Conservation (phyloP, 2,888 invertebrate genomes). For the Apocheima hispidaria region DNA sequence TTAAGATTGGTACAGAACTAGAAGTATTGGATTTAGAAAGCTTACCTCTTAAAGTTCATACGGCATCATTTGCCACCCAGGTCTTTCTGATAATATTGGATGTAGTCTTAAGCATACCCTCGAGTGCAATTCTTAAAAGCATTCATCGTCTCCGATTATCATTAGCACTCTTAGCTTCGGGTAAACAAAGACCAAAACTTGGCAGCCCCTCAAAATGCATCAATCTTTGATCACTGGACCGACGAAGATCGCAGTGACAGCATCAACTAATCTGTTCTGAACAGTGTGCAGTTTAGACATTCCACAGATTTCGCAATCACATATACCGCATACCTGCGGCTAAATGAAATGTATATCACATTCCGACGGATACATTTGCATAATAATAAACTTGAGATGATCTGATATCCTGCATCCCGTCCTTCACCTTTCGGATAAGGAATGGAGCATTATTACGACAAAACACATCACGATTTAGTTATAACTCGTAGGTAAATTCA, state of each 20-base stretch:
- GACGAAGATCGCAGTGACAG: slow-evolving; percentile 41
- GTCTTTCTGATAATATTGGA: no score
- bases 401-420: slow-evolving; percentile 55
- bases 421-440: slow-evolving; percentile 79
- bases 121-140: no score
- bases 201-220: slow-evolving; percentile 53
- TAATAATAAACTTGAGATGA: slow-evolving; percentile 55
- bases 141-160: no score
- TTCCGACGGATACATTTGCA: slow-evolving; percentile 60
- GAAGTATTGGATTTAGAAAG: no score
- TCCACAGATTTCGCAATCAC: slow-evolving; percentile 31
- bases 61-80: no score
- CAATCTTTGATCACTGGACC: slow-evolving; percentile 34
- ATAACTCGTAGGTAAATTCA: no score
- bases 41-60: no score
- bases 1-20: no score
- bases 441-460: slow-evolving; percentile 65
- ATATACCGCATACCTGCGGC: slow-evolving; percentile 47
- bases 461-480: slow-evolving; percentile 45
- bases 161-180: neutral
- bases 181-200: slow-evolving; percentile 30
- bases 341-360: slow-evolving; percentile 48
- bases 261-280: slow-evolving; percentile 7
- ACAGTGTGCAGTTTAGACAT: slow-evolving; percentile 38
- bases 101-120: no score